Evolutionary conservation across 2,113 vertebrate genomes (phyloP).

Genomic region (Perognathus longimembris): DNA sequence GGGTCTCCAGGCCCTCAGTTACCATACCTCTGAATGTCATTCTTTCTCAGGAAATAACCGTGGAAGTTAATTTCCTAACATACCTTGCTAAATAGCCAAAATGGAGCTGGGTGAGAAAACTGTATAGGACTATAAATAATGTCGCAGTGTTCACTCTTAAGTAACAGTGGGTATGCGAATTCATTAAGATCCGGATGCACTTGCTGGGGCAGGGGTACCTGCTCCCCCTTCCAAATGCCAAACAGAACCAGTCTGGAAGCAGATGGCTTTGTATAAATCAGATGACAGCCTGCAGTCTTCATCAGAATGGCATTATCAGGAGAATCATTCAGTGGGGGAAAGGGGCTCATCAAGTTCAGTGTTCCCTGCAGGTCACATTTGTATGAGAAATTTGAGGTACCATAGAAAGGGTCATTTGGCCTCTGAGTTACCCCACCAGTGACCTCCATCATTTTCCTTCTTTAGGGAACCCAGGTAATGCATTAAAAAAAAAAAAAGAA

Average conservation of each 20-base stretch:
- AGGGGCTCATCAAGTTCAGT: slow-evolving; percentile 74
- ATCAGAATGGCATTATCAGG: slow-evolving; percentile 79
- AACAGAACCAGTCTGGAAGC: slow-evolving; percentile 65
- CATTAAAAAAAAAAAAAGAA: background rate
- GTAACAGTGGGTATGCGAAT: slow-evolving; percentile 61
- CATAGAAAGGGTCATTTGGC: slow-evolving; percentile 39
- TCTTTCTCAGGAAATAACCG: slow-evolving; percentile 59
- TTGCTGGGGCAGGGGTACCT: slow-evolving; percentile 59
- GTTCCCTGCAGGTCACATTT: slow-evolving; percentile 77
- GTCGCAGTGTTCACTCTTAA: slow-evolving; percentile 50
- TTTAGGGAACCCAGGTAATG: no score
- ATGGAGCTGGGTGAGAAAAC: slow-evolving; percentile 63
- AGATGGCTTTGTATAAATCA: slow-evolving; percentile 80
- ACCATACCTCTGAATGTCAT: slow-evolving; percentile 3
- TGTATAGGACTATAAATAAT: slow-evolving; percentile 71
- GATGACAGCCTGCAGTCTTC: slow-evolving; percentile 80
- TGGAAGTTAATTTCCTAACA: slow-evolving; percentile 59
- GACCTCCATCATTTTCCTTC: background rate
- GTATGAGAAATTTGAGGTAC: slow-evolving; percentile 61
- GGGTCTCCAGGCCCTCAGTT: background rate
- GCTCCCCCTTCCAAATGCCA: slow-evolving; percentile 49
- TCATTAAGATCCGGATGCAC: slow-evolving; percentile 81
- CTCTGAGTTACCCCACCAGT: background rate
- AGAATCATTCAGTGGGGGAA: slow-evolving; percentile 58
- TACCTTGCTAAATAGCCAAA: slow-evolving; percentile 51